phyloP scores from a whole-genome alignment of 2,797 vertebrate genomes.

The Taenioides sp. region DNA sequence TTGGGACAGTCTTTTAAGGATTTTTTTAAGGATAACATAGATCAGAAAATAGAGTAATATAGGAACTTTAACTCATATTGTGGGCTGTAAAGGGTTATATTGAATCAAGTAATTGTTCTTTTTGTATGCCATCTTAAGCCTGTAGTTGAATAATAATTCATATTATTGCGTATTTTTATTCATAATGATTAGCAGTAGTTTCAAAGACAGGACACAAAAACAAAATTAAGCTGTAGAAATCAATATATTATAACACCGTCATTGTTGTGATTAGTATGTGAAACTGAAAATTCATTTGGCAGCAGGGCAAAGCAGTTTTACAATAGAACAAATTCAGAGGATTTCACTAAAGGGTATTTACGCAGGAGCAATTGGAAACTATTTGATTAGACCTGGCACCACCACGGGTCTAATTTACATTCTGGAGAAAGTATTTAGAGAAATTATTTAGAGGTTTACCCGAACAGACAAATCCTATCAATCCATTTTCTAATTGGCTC shows the following conservation, averaged over 20 bases:
- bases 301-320: background rate
- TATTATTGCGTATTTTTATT: background rate
- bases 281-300: background rate
- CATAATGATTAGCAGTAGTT: background rate
- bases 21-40: too few species aligned
- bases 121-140: too few species aligned
- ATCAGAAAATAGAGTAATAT: too few species aligned
- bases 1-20: background rate
- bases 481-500: slow-evolving; percentile 11
- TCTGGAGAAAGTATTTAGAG: slow-evolving; percentile 6
- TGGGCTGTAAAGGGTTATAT: too few species aligned
- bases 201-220: background rate
- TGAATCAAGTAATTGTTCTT: too few species aligned
- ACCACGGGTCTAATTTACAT: background rate
- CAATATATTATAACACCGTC: background rate
- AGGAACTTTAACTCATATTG: too few species aligned
- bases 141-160: too few species aligned
- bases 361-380: background rate
- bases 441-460: slow-evolving; percentile 2
- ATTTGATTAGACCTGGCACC: slow-evolving; percentile 1
- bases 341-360: background rate
- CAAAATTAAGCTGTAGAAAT: background rate
- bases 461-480: slow-evolving; percentile 12
- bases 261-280: background rate
- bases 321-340: background rate